Percentiles rank a stretch among this genome's conserved stretches.
These are phyloP conservation scores for Physocephala rufipes DNA, from an alignment of 2,888 invertebrate genomes.

Conservation along the genomic window DNA sequence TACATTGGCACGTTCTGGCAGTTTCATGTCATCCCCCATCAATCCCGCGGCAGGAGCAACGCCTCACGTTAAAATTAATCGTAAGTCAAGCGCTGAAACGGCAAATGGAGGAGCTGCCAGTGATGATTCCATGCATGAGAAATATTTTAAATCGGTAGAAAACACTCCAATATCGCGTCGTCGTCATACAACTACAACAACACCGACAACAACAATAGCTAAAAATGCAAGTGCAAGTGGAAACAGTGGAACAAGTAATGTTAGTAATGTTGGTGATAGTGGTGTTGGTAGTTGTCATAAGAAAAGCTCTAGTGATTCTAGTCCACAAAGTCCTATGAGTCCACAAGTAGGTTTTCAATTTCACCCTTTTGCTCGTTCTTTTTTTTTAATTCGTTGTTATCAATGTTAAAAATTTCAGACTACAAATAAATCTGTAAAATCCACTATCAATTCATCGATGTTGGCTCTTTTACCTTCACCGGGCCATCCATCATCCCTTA, in stretches of 20 bases:
- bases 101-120: constrained; percentile 69
- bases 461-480: constrained; percentile 51
- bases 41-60: constrained; percentile 59
- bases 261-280: constrained; percentile 53
- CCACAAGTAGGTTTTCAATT: constrained; percentile 60
- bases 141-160: constrained; percentile 78
- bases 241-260: no score
- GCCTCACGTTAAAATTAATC: constrained; percentile 59
- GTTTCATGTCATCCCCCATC: constrained; percentile 64
- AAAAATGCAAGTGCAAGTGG: constrained; percentile 50
- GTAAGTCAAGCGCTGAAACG: constrained; percentile 58
- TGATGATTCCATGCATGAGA: constrained; percentile 84
- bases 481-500: constrained; percentile 46
- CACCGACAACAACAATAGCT: constrained; percentile 47
- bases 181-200: constrained; percentile 58
- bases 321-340: constrained; percentile 72
- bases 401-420: constrained; percentile 24
- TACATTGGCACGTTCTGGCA: constrained; percentile 62
- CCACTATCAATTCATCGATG: constrained; percentile 22
- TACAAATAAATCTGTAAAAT: constrained; percentile 41
- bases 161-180: constrained; percentile 73
- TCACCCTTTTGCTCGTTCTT: not conserved
- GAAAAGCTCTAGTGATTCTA: constrained; percentile 70
- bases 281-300: constrained; percentile 59
- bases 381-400: not conserved